Percentiles rank a stretch among this genome's conserved stretches.
Evolutionary conservation across 1,140 invertebrate species (phyloP).

Genomic region (Cotesia vestalis): DNA sequence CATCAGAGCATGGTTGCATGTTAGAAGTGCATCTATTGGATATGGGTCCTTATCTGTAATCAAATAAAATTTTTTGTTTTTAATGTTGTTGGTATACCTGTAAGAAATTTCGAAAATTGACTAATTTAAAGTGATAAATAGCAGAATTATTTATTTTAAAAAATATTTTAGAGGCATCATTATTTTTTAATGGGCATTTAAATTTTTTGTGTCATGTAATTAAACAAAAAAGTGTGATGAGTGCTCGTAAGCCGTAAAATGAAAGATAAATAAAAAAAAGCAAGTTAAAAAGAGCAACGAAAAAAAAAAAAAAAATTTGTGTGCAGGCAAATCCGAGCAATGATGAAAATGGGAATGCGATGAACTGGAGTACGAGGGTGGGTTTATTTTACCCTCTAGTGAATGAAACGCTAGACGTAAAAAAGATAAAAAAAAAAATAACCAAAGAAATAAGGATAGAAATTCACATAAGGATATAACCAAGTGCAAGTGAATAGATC

Average conservation of each 20-base stretch:
- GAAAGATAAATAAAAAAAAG: neutral
- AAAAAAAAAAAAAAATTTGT: slow-evolving; percentile 26
- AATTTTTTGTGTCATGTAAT: neutral
- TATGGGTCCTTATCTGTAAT: slow-evolving; percentile 85
- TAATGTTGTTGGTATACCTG: neutral
- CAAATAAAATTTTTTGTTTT: slow-evolving; percentile 14
- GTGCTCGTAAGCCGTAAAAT: neutral
- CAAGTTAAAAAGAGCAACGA: neutral
- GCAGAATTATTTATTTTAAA: neutral
- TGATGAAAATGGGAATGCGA: slow-evolving; percentile 1
- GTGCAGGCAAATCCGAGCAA: slow-evolving; percentile 8
- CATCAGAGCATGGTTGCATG: slow-evolving; percentile 85
- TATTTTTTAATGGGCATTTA: neutral
- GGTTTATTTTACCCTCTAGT: slow-evolving; percentile 25
- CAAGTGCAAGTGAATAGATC: slow-evolving; percentile 25
- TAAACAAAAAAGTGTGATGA: slow-evolving; percentile 4
- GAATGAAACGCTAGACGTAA: slow-evolving; percentile 7
- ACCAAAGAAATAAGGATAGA: slow-evolving; percentile 10
- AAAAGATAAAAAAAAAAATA: neutral
- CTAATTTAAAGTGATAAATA: too few relatives aligned
- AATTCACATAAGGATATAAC: neutral
- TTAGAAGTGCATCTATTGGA: slow-evolving; percentile 84
- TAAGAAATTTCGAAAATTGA: too few relatives aligned
- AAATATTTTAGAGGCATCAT: neutral
- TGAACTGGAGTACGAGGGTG: neutral